Evolutionary conservation across 2,113 vertebrate species (phyloP), one percentile per base, ranked within the genome.

Genomic region (Channa maculata): DNA sequence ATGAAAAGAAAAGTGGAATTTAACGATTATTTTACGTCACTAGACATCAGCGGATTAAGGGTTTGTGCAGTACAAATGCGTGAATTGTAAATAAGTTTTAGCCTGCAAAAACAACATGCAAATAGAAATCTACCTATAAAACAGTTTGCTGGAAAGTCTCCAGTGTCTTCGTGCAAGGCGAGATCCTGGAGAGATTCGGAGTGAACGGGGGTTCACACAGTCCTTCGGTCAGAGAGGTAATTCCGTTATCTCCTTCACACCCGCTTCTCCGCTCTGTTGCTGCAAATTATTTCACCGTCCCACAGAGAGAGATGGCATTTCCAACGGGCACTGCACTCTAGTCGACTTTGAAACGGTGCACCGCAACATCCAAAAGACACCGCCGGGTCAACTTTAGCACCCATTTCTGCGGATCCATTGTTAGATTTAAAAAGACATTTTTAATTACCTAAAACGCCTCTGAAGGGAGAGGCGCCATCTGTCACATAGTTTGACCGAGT

Each of bases 321-420:
- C 79, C 85, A 24, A 71, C 51, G 41, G 5, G 62, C 65, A 44
- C 53, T 14, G 41, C 45, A 13, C 69, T 57, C 65, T 73, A 60
- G 67, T 45, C 74, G 61, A 68, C 64, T 68, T 68, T n/a, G 70
- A 73, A 53, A 54, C 75, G 65, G 65, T 71, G 62, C 84, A n/a
- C 86, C 51, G 89, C 85, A 77, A 88, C 89, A 86, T 92, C 88
- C 86, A 92, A 80, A 94, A 91, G 89, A 94, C 90, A 90, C 79
- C 89, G 70, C 79, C 90, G 84, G 94, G 93, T 95, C 95, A 95
- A 96, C 94, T 95, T 95, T 88, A 91, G 84, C 66, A 57, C 51
- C 80, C 85, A 68, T 84, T 86, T 74, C 55, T 73, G 46, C 51
- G 72, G 69, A 52, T 86, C 83, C 87, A 79, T 80, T 64, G 77